Evolutionary conservation across 30 jellyfish, hydroid and myxozoan genomes (phyloP).

Genomic region (Aurelia aurita complex sp. Pacific): DNA sequence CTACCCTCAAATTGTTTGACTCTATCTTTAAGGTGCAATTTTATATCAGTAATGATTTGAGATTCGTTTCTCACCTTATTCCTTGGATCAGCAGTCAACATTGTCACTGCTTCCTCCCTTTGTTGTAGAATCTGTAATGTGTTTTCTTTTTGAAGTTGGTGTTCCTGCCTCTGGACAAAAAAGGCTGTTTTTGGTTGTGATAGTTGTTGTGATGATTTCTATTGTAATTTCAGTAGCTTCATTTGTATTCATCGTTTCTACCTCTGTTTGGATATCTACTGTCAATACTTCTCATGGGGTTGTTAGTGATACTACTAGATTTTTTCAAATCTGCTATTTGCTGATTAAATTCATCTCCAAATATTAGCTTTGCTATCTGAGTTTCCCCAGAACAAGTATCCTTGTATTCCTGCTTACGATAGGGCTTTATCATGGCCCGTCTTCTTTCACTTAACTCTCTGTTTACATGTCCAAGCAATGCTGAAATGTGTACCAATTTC

Average conservation of each 20-base stretch:
- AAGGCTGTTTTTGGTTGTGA: conserved; percentile 1
- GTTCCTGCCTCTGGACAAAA: not conserved
- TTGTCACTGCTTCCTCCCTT: not conserved
- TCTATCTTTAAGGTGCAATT: not conserved
- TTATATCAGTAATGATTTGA: not conserved
- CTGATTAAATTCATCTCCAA: no score
- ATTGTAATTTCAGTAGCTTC: not conserved
- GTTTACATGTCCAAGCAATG: conserved; percentile 1
- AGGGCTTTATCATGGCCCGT: no score
- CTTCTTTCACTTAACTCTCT: not conserved
- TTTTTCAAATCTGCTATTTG: not conserved
- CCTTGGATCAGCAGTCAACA: conserved; percentile 1
- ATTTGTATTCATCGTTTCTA: not conserved
- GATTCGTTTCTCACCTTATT: not conserved
- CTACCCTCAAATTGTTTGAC: not conserved
- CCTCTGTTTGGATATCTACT: not conserved
- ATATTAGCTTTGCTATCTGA: no score
- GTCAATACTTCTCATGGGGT: not conserved
- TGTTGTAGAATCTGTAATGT: not conserved
- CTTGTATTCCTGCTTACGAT: no score
- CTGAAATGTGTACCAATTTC: not conserved
- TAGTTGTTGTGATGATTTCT: not conserved
- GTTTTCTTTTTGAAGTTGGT: not conserved
- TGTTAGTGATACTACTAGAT: not conserved
- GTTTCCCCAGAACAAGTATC: no score